Evolutionary conservation across 2,888 invertebrate species (phyloP), one percentile per base, ranked within the genome.

Genomic region (Eupsilia transversa): DNA sequence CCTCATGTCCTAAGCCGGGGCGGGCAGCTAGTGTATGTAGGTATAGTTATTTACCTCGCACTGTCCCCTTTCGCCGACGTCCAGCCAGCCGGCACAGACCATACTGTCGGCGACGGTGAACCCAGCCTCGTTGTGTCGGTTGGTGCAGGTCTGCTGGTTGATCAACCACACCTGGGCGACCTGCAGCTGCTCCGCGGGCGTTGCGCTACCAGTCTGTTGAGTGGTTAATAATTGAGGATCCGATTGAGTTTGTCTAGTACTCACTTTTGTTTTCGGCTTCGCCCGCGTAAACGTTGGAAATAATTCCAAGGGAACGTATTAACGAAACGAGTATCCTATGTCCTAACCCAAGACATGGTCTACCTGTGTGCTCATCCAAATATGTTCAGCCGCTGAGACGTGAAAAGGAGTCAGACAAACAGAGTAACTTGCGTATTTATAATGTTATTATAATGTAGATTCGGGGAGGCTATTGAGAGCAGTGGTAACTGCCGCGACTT

Each of bases 71-170:
- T 90, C 80, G 0, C 94, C 94, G 0, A 94, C 94, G 35, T 94
- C 94, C 5, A 91, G 87, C 91, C 91, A 93, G 0, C 95, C 95
- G 1, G 92, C 93, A 71, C 95, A 96, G 17, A 94, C 74, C 93
- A 94, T 93, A 82, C 90, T 90, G 67, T 85, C 77, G 3, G 91
- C 91, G 59, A 95, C 88, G 0, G 82, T 83, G 79, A 92, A 87
- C 17, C 82, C 87, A 1, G 91, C 33, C 12, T 80, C 87, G 52
- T 14, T 84, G 86, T 94, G 94, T 12, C 95, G 87, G 43, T 82
- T 89, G 82, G 73, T 74, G 17, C 96, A 96, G 0, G 89, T 90
- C 63, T 89, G 84, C 79, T 92, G 94, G 71, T 91, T 88, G 35
- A 93, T 89, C 33, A 91, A 86, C 88, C 89, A 94, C 72, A 94